Percentiles rank a stretch among this genome's conserved stretches.
phyloP scores from a whole-genome alignment of 2,888 invertebrate species.

The Temnothorax ravouxi region DNA sequence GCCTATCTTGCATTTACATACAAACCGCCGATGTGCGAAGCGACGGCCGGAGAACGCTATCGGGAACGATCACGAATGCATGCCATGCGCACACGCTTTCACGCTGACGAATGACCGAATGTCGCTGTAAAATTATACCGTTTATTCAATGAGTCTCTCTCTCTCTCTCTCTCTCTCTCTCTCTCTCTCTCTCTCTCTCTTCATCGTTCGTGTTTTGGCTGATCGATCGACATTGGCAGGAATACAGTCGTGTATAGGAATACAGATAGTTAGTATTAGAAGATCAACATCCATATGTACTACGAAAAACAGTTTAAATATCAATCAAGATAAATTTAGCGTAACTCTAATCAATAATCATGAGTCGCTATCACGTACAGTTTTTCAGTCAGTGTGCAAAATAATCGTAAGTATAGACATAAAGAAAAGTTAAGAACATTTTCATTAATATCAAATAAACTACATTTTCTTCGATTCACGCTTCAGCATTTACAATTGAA shows the following conservation, averaged over 20 bases:
- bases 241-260: no score
- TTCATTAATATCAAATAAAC: neutral
- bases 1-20: constrained; percentile 73
- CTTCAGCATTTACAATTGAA: neutral
- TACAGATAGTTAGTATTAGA: neutral
- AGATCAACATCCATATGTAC: neutral
- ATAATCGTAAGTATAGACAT: neutral
- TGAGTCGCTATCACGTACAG: neutral
- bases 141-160: constrained; percentile 69
- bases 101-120: constrained; percentile 68
- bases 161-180: neutral
- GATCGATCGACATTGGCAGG: constrained; percentile 14
- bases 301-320: neutral
- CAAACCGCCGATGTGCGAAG: constrained; percentile 70
- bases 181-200: neutral
- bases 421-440: neutral
- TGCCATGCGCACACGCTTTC: constrained; percentile 37
- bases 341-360: neutral
- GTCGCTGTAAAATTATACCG: constrained; percentile 61
- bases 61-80: constrained; percentile 45
- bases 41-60: constrained; percentile 42
- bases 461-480: neutral
- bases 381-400: neutral
- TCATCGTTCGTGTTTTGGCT: neutral
- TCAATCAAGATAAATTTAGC: neutral